Conservation (phyloP, 2,888 invertebrate genomes). For the Trypoxylon attenuatum region DNA sequence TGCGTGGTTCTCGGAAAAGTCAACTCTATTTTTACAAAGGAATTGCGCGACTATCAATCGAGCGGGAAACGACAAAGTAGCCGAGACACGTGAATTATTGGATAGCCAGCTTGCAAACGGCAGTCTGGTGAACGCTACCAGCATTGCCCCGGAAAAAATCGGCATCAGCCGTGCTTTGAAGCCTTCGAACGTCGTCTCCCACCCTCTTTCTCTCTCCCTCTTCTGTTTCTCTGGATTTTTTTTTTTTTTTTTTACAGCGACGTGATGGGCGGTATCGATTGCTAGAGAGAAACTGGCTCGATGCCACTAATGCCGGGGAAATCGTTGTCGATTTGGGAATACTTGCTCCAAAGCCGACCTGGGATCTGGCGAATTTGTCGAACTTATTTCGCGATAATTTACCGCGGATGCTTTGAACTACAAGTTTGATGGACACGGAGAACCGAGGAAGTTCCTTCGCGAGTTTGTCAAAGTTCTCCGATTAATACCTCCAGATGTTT, state of each 20-base stretch:
- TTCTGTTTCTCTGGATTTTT: background rate
- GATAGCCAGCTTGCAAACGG: conserved; percentile 38
- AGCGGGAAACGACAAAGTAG: conserved; percentile 30
- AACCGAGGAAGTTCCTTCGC: too few species aligned
- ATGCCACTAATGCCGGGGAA: conserved; percentile 40
- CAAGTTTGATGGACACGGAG: too few species aligned
- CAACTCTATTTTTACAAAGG: conserved; percentile 7
- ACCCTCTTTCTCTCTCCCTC: conserved; percentile 4
- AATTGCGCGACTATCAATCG: conserved; percentile 33
- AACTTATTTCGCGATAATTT: too few species aligned
- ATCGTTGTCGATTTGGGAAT: conserved; percentile 33
- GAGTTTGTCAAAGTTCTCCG: too few species aligned
- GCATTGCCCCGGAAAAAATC: conserved; percentile 34
- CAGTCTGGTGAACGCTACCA: conserved; percentile 12
- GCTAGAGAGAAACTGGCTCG: conserved; percentile 29
- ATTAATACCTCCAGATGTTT: too few species aligned
- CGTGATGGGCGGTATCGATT: conserved; percentile 47
- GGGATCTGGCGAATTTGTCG: too few species aligned
- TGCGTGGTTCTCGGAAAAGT: background rate
- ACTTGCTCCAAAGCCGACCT: too few species aligned
- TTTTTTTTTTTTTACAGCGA: conserved; percentile 10
- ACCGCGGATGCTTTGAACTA: too few species aligned
- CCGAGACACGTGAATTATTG: conserved; percentile 42
- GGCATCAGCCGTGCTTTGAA: conserved; percentile 16
- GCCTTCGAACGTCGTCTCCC: conserved; percentile 3